Evolutionary conservation across 2,797 vertebrate genomes (phyloP).

Genomic region (Falco rusticolus): DNA sequence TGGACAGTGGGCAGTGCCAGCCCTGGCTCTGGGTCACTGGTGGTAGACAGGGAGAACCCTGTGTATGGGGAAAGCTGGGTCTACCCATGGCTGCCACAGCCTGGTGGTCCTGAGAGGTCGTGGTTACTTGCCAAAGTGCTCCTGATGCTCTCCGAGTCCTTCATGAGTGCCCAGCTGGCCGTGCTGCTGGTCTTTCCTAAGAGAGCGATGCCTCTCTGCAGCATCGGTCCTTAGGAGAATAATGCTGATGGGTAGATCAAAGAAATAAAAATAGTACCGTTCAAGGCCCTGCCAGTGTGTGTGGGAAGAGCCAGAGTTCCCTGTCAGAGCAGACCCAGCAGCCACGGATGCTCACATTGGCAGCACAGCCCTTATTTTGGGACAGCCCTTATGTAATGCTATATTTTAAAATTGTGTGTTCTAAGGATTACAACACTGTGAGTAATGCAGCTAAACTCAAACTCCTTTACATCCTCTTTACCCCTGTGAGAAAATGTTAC

Average conservation of each 20-base stretch:
- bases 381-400: neutral
- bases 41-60: neutral
- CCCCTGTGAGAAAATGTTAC: neutral
- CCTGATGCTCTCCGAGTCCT: neutral
- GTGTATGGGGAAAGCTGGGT: neutral
- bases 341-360: neutral
- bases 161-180: neutral
- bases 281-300: neutral
- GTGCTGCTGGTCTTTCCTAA: neutral
- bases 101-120: neutral
- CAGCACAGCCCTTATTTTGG: conserved; percentile 28
- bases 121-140: neutral
- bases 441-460: conserved; percentile 48
- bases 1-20: neutral
- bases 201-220: neutral
- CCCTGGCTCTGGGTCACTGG: rapidly evolving
- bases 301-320: conserved; percentile 36
- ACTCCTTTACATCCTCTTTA: conserved; percentile 8
- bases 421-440: conserved; percentile 19
- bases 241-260: neutral
- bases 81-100: neutral
- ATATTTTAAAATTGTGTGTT: conserved; percentile 40
- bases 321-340: neutral
- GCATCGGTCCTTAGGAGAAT: neutral
- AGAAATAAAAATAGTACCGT: neutral